A percentile compares a stretch with the other conserved stretches of the same genome.
These are phyloP conservation scores for Cloeon dipterum DNA, from an alignment of 2,888 invertebrate species.

Conservation along the genomic window DNA sequence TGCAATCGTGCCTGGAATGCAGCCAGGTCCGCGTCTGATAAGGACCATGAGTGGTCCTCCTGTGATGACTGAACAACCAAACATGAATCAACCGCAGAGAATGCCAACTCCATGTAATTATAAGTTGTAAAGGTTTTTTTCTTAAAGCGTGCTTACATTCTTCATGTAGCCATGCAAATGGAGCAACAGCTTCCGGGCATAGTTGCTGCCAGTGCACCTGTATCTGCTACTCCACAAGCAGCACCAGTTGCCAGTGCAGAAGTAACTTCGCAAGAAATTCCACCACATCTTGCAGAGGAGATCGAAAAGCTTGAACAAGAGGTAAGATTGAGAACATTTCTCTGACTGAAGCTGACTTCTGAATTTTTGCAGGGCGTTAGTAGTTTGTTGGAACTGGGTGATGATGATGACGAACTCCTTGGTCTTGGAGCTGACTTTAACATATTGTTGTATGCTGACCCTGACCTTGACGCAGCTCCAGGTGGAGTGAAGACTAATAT, in stretches of 20 bases:
- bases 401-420: constrained; percentile 67
- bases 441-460: constrained; percentile 86
- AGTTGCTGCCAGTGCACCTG: too few relatives aligned
- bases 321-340: too few relatives aligned
- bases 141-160: too few relatives aligned
- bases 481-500: constrained; percentile 65
- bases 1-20: too few relatives aligned
- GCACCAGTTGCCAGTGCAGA: background rate
- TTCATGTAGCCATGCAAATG: too few relatives aligned
- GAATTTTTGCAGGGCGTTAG: constrained; percentile 39
- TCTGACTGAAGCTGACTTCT: too few relatives aligned
- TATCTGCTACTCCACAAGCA: too few relatives aligned
- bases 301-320: constrained; percentile 45
- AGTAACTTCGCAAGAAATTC: constrained; percentile 23
- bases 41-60: background rate
- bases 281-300: constrained; percentile 41
- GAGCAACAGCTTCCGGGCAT: too few relatives aligned
- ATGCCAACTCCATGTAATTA: too few relatives aligned
- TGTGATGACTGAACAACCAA: background rate
- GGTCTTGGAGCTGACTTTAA: constrained; percentile 85
- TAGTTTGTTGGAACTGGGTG: constrained; percentile 58
- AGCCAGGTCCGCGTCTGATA: background rate
- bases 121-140: too few relatives aligned
- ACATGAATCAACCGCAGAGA: too few relatives aligned
- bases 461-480: constrained; percentile 61